These are phyloP conservation scores for Eudyptes chrysolophus DNA, from an alignment of 2,113 vertebrate genomes.

Conservation along the genomic window DNA sequence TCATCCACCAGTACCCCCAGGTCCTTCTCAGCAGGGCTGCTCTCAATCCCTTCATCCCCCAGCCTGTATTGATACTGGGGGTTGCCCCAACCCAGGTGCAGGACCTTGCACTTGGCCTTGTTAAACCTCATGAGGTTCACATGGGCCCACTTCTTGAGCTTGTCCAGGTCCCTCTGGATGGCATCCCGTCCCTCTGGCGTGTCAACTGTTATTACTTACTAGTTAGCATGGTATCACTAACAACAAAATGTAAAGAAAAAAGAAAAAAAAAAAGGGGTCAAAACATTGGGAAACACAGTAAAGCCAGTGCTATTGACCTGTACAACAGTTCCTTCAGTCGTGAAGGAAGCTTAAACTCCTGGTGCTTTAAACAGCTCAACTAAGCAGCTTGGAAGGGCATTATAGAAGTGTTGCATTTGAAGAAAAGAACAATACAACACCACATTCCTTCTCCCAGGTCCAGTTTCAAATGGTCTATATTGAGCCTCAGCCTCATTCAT, in stretches of 20 bases:
- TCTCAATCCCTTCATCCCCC: background rate
- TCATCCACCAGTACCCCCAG: background rate
- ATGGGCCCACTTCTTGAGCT: background rate
- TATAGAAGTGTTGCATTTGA: background rate
- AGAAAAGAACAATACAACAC: background rate
- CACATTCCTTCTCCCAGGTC: background rate
- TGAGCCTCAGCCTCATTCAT: background rate
- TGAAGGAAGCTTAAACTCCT: background rate
- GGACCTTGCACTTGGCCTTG: background rate
- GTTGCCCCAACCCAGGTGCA: background rate
- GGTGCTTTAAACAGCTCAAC: background rate
- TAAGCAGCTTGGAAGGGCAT: background rate
- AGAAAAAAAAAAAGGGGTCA: background rate
- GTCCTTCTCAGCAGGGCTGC: background rate
- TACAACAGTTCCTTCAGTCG: background rate
- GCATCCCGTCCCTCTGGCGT: background rate
- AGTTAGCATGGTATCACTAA: background rate
- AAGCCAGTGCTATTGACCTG: background rate
- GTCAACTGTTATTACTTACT: background rate
- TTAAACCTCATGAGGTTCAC: background rate
- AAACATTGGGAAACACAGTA: background rate
- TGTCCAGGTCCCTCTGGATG: background rate
- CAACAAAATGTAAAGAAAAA: background rate
- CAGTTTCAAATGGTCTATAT: background rate
- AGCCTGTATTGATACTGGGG: no score